Evolutionary conservation across 2,888 invertebrate species (phyloP), one percentile per base, ranked within the genome.

Genomic region (Erynnis tages): DNA sequence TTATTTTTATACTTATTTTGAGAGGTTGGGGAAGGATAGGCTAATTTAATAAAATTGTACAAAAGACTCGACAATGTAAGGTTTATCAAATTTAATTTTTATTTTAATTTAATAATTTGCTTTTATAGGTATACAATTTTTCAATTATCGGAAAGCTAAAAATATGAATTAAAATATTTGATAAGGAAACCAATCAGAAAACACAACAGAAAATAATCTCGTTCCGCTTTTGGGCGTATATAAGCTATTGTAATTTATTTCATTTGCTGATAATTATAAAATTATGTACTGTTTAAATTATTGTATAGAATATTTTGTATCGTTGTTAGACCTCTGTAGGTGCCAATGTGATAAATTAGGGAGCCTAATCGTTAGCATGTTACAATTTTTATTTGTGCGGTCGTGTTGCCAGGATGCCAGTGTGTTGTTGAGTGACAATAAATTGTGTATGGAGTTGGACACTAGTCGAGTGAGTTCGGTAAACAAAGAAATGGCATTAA

Each of bases 271-370:
- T 81, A 67, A 60, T 71, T 77, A 77, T 81, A 67, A 60, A 58
- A 60, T 61, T 59, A 59, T 67, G 50, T 58, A 57, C 62, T 56
- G 53, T 67, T 68, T 68, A 71, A 70, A 67, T 70, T 70, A 67
- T 69, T 69, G 64, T 69, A 65, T 61, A 62, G 61, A 59, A 55
- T 61, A 58, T 55, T 63, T 66, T 62, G 72, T 78, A 71, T 81
- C 75, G 67, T 73, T 76, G 67, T 74, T 80, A 79, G 78, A 82
- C 78, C 79, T 82, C 75, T 59, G 73, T 82, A 81, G 85, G 85
- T 86, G 87, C 85, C 85, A 86, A 89, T 87, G 89, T 88, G 88
- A 89, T 88, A 88, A 79, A 82, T 78, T 82, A 81, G 77, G 76
- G 67, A 82, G 83, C 86, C 86, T 86, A 84, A 82, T 61, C 75